Evolutionary conservation across 2,888 invertebrate species (phyloP).

Genomic region (Leptinotarsa rubiginosa): DNA sequence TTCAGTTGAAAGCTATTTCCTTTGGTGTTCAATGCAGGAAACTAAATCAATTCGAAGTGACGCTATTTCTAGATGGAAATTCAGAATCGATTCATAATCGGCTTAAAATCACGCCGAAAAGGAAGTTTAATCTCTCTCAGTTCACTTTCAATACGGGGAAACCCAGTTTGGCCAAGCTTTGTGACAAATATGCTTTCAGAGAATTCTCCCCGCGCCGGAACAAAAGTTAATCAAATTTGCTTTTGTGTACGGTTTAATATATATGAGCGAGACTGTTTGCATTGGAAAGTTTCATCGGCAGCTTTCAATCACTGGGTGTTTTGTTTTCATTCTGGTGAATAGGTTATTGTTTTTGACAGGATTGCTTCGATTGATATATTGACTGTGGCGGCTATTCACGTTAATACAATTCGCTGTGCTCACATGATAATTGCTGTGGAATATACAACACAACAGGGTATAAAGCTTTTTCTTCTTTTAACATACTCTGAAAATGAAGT

Average conservation of each 20-base stretch:
- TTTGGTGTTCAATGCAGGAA: neutral
- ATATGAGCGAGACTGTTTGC: neutral
- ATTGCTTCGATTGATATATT: neutral
- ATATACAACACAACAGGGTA: neutral
- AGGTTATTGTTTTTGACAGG: constrained; percentile 3
- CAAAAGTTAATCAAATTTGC: constrained; percentile 8
- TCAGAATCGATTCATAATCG: constrained; percentile 27
- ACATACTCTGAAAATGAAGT: too few relatives aligned
- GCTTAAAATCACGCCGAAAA: constrained; percentile 36
- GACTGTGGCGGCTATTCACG: neutral
- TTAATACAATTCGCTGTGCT: neutral
- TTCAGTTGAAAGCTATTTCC: neutral
- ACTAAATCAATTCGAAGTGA: neutral
- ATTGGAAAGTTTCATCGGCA: neutral
- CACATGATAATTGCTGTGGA: neutral
- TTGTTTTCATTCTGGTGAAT: neutral
- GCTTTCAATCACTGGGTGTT: constrained; percentile 10
- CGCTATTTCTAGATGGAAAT: constrained; percentile 2
- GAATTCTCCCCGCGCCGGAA: neutral
- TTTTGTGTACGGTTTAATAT: neutral
- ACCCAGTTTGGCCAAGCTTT: constrained; percentile 35
- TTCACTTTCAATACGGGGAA: constrained; percentile 36
- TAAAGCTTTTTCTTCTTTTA: too few relatives aligned
- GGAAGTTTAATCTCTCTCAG: constrained; percentile 35
- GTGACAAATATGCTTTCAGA: constrained; percentile 36